Percentiles rank a stretch among this genome's conserved stretches.
These are phyloP conservation scores for Sminthopsis crassicaudata DNA, from an alignment of 2,113 vertebrate species.

Conservation along the genomic window DNA sequence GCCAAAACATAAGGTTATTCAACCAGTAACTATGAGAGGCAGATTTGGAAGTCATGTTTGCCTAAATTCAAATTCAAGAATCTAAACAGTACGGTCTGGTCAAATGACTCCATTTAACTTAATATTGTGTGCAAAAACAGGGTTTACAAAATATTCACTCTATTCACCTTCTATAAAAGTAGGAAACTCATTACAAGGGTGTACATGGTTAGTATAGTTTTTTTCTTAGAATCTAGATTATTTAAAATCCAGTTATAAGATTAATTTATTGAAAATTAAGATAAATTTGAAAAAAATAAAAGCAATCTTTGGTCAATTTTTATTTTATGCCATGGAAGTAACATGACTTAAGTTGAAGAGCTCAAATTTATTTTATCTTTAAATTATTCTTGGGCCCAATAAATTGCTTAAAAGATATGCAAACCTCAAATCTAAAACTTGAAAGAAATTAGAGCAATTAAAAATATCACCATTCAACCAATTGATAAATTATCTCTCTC, in stretches of 20 bases:
- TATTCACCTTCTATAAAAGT: background rate
- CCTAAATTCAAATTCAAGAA: background rate
- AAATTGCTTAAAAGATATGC: background rate
- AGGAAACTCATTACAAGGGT: background rate
- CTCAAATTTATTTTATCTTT: background rate
- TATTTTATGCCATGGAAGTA: background rate
- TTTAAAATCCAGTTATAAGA: background rate
- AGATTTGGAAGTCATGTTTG: background rate
- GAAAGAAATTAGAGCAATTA: background rate
- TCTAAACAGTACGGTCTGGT: background rate
- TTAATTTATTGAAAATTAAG: background rate
- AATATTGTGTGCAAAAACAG: background rate
- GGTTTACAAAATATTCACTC: background rate
- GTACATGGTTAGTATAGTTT: background rate
- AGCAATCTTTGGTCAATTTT: background rate
- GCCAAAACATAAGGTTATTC: background rate
- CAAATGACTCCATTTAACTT: background rate
- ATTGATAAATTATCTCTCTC: background rate
- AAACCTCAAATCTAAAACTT: background rate
- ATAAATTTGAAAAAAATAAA: background rate
- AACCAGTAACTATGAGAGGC: background rate
- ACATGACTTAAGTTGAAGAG: background rate
- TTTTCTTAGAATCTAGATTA: background rate
- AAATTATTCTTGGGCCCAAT: background rate
- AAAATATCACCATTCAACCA: background rate